Evolutionary conservation across 1,140 invertebrate species (phyloP), one percentile per base, ranked within the genome.

Genomic region (Ceratosolen fusciceps): DNA sequence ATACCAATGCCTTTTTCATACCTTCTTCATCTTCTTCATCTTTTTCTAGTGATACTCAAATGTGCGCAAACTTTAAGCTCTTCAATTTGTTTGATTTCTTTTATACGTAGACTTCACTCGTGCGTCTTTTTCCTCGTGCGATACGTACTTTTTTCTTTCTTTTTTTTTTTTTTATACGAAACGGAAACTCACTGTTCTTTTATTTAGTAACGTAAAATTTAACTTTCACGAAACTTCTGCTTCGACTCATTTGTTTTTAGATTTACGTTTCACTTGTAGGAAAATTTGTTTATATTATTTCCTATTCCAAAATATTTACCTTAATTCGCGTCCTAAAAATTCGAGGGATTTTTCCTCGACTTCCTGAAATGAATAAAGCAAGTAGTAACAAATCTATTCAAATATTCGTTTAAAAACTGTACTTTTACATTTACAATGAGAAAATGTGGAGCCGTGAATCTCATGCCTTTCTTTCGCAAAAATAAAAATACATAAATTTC

Each of bases 31-130:
- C n/a, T n/a, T n/a, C n/a, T n/a, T n/a, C n/a, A n/a, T 21, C 37
- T 37, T 65, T 16, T 34, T 37, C 19, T 65, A 34, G 4, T 65
- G 3, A 12, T 19, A 31, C 37, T 37, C 60, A 21, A 34, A 65
- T 65, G 12, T 19, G 29, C 14, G 21, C 21, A 65, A 65, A 65
- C 29, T 65, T 65, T 37, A 72, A 31, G 16, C 49, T 54, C 29
- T 29, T 14, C 37, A 37, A 52, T 75, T 49, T 75, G 43, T 75
- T 75, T 52, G 60, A 75, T 75, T 60, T 67, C 52, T 75, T 75
- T 67, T 67, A 67, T 21, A 37, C 43, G 19, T 52, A 62, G 29
- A n/a, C n/a, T n/a, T n/a, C 74, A 31, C 49, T 52, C n/a, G 9
- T 24, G 10, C 39, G 5, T 7, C 1, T 14, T 54, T 67, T 65